Evolutionary conservation across 2,888 invertebrate genomes (phyloP).

Genomic region (Eupithecia vulgata): DNA sequence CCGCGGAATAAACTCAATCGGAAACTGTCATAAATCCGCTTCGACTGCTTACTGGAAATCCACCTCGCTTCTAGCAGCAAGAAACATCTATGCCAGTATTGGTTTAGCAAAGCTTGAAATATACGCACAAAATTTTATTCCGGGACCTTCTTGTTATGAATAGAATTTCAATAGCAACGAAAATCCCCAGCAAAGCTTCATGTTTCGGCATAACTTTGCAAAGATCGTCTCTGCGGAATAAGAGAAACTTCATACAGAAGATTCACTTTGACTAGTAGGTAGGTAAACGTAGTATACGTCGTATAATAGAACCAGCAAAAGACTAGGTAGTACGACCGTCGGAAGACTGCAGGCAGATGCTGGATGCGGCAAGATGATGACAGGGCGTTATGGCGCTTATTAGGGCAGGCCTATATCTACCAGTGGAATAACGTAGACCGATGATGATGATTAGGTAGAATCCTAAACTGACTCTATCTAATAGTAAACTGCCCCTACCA

Average conservation of each 20-base stretch:
- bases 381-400: no score
- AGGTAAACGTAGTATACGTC: neutral
- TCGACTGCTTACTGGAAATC: neutral
- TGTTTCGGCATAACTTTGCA: conserved; percentile 25
- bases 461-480: neutral
- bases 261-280: neutral
- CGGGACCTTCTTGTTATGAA: neutral
- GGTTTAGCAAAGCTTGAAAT: neutral
- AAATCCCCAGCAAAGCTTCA: conserved; percentile 8
- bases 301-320: no score
- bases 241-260: conserved; percentile 1
- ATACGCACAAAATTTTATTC: neutral
- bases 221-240: neutral
- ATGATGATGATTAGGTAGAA: no score
- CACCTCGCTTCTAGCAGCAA: neutral
- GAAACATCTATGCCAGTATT: neutral
- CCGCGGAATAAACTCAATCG: neutral
- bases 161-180: neutral
- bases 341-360: no score
- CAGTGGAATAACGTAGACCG: no score
- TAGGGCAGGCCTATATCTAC: no score
- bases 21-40: neutral
- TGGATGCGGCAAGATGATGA: no score
- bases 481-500: neutral
- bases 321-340: no score